Conservation (phyloP, 2,888 invertebrate genomes). For the Tenthredo scrophulariae region DNA sequence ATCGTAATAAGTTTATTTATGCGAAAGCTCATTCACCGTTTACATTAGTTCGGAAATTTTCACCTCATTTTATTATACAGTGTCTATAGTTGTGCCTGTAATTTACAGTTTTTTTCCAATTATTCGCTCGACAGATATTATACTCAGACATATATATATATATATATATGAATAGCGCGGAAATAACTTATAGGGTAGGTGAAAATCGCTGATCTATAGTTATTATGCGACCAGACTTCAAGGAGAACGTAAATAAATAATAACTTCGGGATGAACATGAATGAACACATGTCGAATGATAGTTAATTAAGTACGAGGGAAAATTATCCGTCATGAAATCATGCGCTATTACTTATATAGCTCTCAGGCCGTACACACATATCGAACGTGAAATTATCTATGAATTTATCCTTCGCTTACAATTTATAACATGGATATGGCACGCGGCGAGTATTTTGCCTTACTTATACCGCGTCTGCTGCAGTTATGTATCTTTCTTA, state of each 20-base stretch:
- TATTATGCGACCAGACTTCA: background rate
- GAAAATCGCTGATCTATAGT: background rate
- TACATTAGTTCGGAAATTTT: too few relatives aligned
- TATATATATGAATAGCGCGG: too few relatives aligned
- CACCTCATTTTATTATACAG: too few relatives aligned
- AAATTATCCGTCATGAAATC: too few relatives aligned
- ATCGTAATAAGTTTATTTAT: too few relatives aligned
- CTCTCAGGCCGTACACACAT: background rate
- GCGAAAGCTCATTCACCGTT: too few relatives aligned
- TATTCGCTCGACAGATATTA: too few relatives aligned
- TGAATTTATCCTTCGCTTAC: conserved; percentile 23
- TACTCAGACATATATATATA: too few relatives aligned
- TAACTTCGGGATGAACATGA: background rate
- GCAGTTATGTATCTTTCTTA: background rate
- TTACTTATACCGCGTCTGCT: background rate
- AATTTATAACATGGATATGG: conserved; percentile 24
- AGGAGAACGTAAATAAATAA: background rate
- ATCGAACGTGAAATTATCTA: conserved; percentile 28
- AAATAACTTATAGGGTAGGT: background rate
- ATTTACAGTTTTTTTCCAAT: too few relatives aligned
- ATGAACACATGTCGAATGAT: background rate
- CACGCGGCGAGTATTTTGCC: conserved; percentile 12
- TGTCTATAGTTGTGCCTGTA: too few relatives aligned
- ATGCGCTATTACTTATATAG: background rate
- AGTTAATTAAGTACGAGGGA: background rate